These are phyloP conservation scores for Anolis sagrei DNA, from an alignment of 2,113 vertebrate genomes.

Conservation along the genomic window DNA sequence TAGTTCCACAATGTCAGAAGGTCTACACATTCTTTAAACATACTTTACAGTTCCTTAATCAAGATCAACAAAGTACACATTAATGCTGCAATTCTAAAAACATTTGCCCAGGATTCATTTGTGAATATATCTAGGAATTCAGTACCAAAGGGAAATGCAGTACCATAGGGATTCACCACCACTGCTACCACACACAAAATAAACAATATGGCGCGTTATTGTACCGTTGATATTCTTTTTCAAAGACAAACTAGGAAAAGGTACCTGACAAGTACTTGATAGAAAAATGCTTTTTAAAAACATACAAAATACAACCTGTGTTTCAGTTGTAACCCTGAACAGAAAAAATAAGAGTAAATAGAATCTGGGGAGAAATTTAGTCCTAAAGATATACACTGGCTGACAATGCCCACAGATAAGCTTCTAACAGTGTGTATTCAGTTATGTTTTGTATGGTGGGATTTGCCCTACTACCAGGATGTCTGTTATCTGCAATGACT, in stretches of 20 bases:
- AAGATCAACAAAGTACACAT: constrained; percentile 22
- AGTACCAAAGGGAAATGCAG: too few species aligned
- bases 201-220: too few species aligned
- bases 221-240: too few species aligned
- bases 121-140: too few species aligned
- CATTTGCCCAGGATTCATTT: too few species aligned
- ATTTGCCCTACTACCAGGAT: background rate
- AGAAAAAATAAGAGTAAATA: constrained; percentile 12
- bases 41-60: background rate
- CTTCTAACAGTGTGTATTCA: background rate
- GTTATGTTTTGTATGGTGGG: background rate
- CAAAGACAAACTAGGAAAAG: too few species aligned
- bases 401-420: background rate
- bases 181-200: too few species aligned
- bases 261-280: background rate
- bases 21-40: too few species aligned
- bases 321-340: background rate
- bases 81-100: constrained; percentile 7
- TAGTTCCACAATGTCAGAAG: too few species aligned
- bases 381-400: background rate
- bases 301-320: background rate
- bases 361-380: background rate
- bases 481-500: background rate
- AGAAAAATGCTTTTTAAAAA: constrained; percentile 32
- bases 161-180: too few species aligned